Conservation (phyloP, 2,113 vertebrate genomes). For the Choloepus hoffmanni region DNA sequence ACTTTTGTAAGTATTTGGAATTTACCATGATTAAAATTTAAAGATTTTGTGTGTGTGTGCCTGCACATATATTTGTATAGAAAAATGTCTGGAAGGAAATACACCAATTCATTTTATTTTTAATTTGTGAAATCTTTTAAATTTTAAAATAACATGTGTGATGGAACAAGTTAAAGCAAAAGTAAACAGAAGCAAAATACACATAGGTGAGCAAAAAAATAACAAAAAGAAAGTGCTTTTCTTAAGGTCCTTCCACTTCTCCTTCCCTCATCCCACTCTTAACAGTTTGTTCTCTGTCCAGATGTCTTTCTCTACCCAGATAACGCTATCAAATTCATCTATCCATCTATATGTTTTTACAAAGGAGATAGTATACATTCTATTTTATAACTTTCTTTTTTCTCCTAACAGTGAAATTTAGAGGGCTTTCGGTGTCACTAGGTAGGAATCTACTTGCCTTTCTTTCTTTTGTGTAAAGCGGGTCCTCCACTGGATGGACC, state of each 20-base stretch:
- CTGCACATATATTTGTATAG: background rate
- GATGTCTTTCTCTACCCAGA: background rate
- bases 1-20: background rate
- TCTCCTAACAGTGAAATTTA: background rate
- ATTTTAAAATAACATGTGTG: background rate
- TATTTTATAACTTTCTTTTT: background rate
- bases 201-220: background rate
- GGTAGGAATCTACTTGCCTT: background rate
- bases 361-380: background rate
- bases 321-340: background rate
- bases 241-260: background rate
- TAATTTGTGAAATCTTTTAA: background rate
- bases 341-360: background rate
- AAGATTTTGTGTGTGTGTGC: background rate
- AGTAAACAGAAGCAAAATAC: background rate
- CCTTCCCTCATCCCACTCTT: background rate
- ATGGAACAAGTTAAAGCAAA: background rate
- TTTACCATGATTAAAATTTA: conserved; percentile 2
- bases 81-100: background rate
- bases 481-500: background rate
- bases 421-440: background rate
- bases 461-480: background rate
- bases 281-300: background rate
- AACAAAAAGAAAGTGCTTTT: background rate
- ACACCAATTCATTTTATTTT: background rate